phyloP scores from a whole-genome alignment of 2,113 vertebrate genomes.

The Hemibagrus wyckioides region DNA sequence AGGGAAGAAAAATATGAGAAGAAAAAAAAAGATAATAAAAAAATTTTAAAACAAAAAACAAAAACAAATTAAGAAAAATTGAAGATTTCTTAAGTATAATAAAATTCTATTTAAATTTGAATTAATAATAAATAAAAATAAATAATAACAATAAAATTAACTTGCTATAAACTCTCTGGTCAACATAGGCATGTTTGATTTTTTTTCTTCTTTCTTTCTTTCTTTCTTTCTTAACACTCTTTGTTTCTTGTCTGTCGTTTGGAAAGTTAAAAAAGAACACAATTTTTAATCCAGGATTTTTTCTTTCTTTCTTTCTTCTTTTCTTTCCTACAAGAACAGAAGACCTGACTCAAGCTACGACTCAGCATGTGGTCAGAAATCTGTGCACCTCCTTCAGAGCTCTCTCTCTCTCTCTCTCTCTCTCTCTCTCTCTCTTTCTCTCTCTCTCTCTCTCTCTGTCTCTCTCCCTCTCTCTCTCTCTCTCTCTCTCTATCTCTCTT shows the following conservation, averaged over 20 bases:
- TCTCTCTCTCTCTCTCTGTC: constrained; percentile 20
- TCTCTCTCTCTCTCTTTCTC: constrained; percentile 11
- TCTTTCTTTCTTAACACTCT: not conserved
- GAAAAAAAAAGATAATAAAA: too few relatives aligned
- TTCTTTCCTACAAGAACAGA: not conserved
- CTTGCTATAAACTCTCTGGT: not conserved
- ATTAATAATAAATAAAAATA: too few relatives aligned
- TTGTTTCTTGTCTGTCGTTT: not conserved
- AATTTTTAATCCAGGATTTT: not conserved
- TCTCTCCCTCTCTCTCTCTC: constrained; percentile 8
- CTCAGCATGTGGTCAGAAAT: not conserved
- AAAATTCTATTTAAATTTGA: too few relatives aligned
- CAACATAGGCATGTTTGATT: not conserved
- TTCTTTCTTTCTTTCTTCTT: not conserved
- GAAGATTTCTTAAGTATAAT: too few relatives aligned
- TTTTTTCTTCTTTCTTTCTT: not conserved
- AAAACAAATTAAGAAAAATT: too few relatives aligned
- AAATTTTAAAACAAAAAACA: too few relatives aligned
- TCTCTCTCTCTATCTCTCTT: constrained; percentile 12
- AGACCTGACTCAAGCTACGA: not conserved
- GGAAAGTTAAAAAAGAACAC: not conserved
- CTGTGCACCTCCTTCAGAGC: not conserved
- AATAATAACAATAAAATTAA: too few relatives aligned
- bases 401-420: not conserved
- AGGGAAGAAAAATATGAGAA: too few relatives aligned